Conservation (phyloP, 2,888 invertebrate species). For the Pandemis corylana region DNA sequence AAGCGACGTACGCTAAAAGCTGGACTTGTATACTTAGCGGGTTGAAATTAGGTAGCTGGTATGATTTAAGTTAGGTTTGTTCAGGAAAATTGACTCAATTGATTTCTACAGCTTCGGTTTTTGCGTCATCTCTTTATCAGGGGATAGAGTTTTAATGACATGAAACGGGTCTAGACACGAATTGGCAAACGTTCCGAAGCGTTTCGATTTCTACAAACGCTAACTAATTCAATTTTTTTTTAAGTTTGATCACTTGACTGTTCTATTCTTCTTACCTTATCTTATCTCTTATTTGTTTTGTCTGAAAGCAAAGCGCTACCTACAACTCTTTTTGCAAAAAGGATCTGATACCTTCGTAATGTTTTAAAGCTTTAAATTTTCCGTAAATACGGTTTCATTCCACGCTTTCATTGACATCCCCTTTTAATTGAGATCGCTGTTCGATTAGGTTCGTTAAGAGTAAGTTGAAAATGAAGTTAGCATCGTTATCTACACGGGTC, state of each 20-base stretch:
- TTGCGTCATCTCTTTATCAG: no score
- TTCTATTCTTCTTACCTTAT: no score
- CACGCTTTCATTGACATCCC: slow-evolving; percentile 43
- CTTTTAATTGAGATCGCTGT: slow-evolving; percentile 67
- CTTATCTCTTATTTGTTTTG: no score
- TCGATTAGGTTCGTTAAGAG: slow-evolving; percentile 69
- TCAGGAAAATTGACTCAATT: not conserved
- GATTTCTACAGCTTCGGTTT: not conserved
- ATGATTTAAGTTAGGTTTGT: not conserved
- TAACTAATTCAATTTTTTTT: no score
- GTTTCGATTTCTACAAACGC: no score
- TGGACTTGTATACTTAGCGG: not conserved
- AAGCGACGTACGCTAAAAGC: slow-evolving; percentile 15
- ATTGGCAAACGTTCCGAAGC: no score
- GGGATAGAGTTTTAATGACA: no score
- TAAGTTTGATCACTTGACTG: no score
- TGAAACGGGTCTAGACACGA: no score
- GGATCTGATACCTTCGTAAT: not conserved
- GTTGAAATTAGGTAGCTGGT: not conserved
- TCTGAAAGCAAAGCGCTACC: no score
- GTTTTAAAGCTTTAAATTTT: slow-evolving; percentile 2
- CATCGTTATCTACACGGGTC: slow-evolving; percentile 63
- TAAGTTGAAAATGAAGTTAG: slow-evolving; percentile 68
- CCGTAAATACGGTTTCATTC: not conserved
- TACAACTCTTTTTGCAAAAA: no score